Percentiles rank a stretch among this genome's conserved stretches.
phyloP scores from a whole-genome alignment of 1,140 invertebrate genomes.

The Copidosoma floridanum region DNA sequence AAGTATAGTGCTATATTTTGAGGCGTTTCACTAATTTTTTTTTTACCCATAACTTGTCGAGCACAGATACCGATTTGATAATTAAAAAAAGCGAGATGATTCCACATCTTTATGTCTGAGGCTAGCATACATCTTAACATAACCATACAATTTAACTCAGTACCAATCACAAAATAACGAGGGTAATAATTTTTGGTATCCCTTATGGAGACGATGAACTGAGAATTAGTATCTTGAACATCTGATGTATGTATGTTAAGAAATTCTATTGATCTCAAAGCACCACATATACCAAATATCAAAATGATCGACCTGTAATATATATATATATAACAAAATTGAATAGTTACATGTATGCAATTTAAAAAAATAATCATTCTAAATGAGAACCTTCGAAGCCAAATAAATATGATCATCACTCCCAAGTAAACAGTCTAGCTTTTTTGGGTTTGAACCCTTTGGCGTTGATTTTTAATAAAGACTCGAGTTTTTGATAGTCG shows the following conservation, averaged over 20 bases:
- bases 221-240: background rate
- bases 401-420: too few species aligned
- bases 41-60: background rate
- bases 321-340: too few species aligned
- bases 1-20: background rate
- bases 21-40: background rate
- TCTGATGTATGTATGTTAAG: background rate
- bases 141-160: background rate
- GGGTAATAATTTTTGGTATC: slow-evolving; percentile 7
- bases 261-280: background rate
- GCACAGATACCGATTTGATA: background rate
- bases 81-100: slow-evolving; percentile 1
- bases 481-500: too few species aligned
- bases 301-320: background rate
- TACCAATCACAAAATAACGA: background rate
- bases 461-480: too few species aligned
- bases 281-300: slow-evolving; percentile 5
- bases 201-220: background rate
- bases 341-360: too few species aligned
- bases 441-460: too few species aligned
- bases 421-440: too few species aligned
- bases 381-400: too few species aligned
- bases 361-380: too few species aligned
- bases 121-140: background rate
- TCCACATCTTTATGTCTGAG: background rate